phyloP scores from a whole-genome alignment of 2,888 invertebrate species.

The Orthonevra nobilis region DNA sequence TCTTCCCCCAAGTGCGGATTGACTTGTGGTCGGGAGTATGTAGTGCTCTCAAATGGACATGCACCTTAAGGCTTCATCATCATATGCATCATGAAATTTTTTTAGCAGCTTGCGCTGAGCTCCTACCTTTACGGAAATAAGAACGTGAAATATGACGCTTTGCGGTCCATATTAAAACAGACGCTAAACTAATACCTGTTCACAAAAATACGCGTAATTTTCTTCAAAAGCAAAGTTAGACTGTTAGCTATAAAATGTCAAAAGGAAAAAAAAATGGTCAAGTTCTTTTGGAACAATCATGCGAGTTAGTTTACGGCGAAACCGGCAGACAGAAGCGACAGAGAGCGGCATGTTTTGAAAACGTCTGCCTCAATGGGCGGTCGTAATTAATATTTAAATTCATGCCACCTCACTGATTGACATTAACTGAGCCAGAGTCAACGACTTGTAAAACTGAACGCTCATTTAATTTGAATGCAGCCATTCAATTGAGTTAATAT shows the following conservation, averaged over 20 bases:
- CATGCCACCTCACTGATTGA: slow-evolving; percentile 15
- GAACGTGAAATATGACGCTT: not conserved
- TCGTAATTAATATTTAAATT: too few species aligned
- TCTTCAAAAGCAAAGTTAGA: not conserved
- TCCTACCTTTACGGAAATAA: not conserved
- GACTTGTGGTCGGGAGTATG: too few species aligned
- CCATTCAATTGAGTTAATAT: slow-evolving; percentile 52
- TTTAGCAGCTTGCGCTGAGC: not conserved
- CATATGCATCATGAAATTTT: not conserved
- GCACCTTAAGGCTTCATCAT: not conserved
- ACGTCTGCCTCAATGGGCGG: too few species aligned
- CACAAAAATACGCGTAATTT: not conserved
- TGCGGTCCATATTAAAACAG: not conserved
- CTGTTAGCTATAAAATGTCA: not conserved
- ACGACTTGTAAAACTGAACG: slow-evolving; percentile 44
- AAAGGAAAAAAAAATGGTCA: not conserved
- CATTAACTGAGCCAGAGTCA: slow-evolving; percentile 35
- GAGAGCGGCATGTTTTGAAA: too few species aligned
- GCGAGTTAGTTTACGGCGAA: too few species aligned
- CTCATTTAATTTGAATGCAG: slow-evolving; percentile 54
- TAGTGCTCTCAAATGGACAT: too few species aligned
- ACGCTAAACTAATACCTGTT: not conserved
- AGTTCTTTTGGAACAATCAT: too few species aligned
- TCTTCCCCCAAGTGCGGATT: too few species aligned
- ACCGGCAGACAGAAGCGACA: too few species aligned